Conservation (phyloP, 1,140 invertebrate species). For the Marisa cornuarietis region DNA sequence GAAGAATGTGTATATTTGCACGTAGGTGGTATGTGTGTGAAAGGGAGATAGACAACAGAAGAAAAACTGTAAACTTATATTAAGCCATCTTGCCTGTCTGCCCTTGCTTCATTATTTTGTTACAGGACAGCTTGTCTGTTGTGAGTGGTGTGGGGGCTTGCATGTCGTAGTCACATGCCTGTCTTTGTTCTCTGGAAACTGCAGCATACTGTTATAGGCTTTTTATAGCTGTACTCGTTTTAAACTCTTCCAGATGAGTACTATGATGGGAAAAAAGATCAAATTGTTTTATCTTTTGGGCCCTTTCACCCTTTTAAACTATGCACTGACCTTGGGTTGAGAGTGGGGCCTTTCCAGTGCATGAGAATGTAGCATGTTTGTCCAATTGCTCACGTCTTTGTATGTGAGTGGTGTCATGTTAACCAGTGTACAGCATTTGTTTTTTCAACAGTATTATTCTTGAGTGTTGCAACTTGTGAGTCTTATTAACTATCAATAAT, state of each 20-base stretch:
- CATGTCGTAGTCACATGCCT: background rate
- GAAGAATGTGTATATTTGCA: too few relatives aligned
- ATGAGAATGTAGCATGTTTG: conserved; percentile 1
- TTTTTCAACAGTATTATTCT: conserved; percentile 21
- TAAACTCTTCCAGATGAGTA: too few relatives aligned
- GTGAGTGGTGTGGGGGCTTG: background rate
- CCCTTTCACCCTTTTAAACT: background rate
- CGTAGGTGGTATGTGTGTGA: too few relatives aligned
- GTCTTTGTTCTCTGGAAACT: background rate
- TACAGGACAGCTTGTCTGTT: too few relatives aligned
- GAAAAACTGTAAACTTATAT: too few relatives aligned
- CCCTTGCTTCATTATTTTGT: too few relatives aligned
- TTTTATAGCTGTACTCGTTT: too few relatives aligned
- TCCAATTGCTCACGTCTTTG: background rate
- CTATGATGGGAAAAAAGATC: background rate
- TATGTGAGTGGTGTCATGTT: conserved; percentile 3
- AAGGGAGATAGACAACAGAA: too few relatives aligned
- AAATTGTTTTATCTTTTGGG: background rate
- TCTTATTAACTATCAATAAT: conserved; percentile 1
- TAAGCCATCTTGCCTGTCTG: too few relatives aligned
- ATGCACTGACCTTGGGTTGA: background rate
- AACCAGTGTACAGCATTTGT: conserved; percentile 15
- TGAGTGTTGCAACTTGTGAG: background rate
- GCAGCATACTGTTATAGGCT: too few relatives aligned
- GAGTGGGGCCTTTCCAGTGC: conserved; percentile 2